phyloP scores from a whole-genome alignment of 2,113 vertebrate genomes.

The Arvicanthis niloticus region DNA sequence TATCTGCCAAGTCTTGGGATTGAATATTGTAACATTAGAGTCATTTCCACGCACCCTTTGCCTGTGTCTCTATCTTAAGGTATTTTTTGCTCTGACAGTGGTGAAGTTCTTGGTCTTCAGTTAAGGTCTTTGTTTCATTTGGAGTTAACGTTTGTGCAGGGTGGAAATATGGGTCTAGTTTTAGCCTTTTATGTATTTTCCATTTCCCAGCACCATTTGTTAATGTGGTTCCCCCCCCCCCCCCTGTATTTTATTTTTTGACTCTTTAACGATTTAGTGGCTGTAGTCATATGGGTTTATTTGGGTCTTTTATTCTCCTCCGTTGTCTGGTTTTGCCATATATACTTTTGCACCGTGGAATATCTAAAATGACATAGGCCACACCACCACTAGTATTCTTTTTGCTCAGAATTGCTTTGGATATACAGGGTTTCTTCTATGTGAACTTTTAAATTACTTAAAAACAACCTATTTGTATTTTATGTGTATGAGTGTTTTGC shows the following conservation, averaged over 20 bases:
- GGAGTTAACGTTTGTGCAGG: no score
- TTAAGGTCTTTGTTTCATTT: not conserved
- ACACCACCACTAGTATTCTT: not conserved
- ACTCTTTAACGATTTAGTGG: not conserved
- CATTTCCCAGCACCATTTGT: not conserved
- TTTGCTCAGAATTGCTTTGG: not conserved
- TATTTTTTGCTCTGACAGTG: not conserved
- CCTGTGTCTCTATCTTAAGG: not conserved
- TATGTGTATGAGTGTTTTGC: not conserved
- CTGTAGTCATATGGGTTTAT: not conserved
- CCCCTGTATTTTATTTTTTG: not conserved
- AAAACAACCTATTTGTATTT: not conserved
- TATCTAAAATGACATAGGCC: not conserved
- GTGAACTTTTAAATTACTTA: not conserved
- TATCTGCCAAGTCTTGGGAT: no score
- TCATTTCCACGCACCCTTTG: not conserved
- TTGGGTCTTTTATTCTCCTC: not conserved
- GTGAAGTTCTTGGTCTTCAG: not conserved
- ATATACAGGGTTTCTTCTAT: not conserved
- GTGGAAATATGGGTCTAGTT: not conserved
- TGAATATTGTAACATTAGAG: not conserved
- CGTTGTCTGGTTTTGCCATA: not conserved
- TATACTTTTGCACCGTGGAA: no score
- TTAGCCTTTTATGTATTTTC: not conserved
- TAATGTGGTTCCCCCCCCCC: no score